Conservation (phyloP, 2,113 vertebrate species). For the Gobius niger region DNA sequence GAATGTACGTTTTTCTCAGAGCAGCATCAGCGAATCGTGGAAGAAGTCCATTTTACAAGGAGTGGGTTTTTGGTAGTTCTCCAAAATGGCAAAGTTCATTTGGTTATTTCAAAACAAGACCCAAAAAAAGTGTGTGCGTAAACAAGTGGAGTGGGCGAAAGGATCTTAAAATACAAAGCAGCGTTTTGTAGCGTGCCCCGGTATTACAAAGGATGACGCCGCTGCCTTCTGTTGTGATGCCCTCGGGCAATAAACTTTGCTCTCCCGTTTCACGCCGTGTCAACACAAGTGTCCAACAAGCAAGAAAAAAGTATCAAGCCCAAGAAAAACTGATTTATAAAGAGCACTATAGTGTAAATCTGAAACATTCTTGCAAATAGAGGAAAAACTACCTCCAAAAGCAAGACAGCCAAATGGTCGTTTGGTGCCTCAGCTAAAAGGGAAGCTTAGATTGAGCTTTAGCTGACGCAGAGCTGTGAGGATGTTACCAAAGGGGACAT, state of each 20-base stretch:
- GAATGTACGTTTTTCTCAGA: conserved; percentile 16
- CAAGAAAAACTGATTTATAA: background rate
- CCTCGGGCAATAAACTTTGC: background rate
- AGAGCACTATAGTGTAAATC: background rate
- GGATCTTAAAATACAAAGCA: background rate
- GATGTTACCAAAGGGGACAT: no score
- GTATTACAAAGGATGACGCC: background rate
- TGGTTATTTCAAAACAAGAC: background rate
- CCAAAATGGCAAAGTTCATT: background rate
- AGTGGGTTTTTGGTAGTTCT: conserved; percentile 33
- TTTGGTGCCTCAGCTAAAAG: no score
- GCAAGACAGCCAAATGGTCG: no score
- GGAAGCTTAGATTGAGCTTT: no score
- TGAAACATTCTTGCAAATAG: background rate
- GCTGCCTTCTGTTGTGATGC: background rate
- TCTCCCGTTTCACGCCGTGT: no score
- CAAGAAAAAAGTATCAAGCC: no score
- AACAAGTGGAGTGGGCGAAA: background rate
- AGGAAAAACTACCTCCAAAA: no score
- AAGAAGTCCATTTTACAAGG: conserved; percentile 28
- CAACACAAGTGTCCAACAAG: no score
- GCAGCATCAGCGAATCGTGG: conserved; percentile 33
- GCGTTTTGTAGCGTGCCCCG: background rate
- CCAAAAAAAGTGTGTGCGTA: background rate
- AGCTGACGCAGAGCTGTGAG: no score